A percentile compares a stretch with the other conserved stretches of the same genome.
phyloP scores from a whole-genome alignment of 2,888 invertebrate genomes.

The Sycophila texana region DNA sequence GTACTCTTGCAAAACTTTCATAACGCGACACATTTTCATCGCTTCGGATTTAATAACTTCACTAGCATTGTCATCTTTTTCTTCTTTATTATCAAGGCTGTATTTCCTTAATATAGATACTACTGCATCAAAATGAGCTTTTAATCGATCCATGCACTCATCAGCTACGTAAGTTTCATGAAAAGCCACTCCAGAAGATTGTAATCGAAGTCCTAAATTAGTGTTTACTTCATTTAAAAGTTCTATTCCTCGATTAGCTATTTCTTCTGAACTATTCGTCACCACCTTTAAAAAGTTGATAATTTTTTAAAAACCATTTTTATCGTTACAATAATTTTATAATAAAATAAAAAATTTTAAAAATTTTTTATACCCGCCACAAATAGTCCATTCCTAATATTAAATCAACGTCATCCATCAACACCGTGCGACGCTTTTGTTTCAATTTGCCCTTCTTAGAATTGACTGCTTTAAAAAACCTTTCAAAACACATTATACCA shows the following conservation, averaged over 20 bases:
- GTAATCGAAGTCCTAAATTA: conserved; percentile 91
- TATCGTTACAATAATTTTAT: conserved; percentile 10
- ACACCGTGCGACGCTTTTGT: conserved; percentile 88
- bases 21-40: conserved; percentile 92
- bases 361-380: conserved; percentile 84
- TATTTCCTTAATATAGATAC: conserved; percentile 79
- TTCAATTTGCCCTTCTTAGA: conserved; percentile 95
- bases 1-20: conserved; percentile 96
- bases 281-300: conserved; percentile 80
- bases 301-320: conserved; percentile 11
- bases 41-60: conserved; percentile 82
- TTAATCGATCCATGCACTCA: conserved; percentile 92
- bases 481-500: conserved; percentile 93
- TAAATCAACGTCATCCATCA: conserved; percentile 95
- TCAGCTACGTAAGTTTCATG: conserved; percentile 95
- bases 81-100: conserved; percentile 71
- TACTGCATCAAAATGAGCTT: conserved; percentile 90
- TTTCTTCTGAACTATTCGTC: conserved; percentile 93
- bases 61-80: conserved; percentile 75
- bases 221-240: conserved; percentile 95
- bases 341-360: conserved; percentile 13
- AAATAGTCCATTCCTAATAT: conserved; percentile 97
- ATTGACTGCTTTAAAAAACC: conserved; percentile 96
- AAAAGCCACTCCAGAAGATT: conserved; percentile 87
- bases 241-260: conserved; percentile 93